These are phyloP conservation scores for Cydia pomonella DNA, from an alignment of 1,140 invertebrate genomes.

Conservation along the genomic window DNA sequence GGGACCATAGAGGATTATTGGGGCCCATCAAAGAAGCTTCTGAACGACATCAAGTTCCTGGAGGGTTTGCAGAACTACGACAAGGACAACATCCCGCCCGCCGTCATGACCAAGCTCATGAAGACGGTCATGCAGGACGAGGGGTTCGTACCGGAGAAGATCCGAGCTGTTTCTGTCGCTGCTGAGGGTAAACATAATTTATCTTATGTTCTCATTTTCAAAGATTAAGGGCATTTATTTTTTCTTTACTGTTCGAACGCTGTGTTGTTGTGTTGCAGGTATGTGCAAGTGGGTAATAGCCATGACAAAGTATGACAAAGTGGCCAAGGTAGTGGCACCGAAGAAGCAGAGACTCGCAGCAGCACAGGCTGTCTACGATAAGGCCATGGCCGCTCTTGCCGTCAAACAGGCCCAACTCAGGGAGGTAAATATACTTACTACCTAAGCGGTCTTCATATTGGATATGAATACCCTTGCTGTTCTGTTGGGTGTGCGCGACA, in stretches of 20 bases:
- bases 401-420: constrained; percentile 89
- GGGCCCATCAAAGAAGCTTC: constrained; percentile 93
- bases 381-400: constrained; percentile 85
- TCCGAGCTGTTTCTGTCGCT: constrained; percentile 88
- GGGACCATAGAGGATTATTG: constrained; percentile 94
- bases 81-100: constrained; percentile 93
- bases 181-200: constrained; percentile 82
- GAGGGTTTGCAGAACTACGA: constrained; percentile 93
- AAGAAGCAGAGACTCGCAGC: constrained; percentile 90
- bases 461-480: too few relatives aligned
- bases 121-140: constrained; percentile 90
- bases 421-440: constrained; percentile 64
- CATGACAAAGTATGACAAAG: constrained; percentile 96
- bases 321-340: constrained; percentile 93
- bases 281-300: constrained; percentile 96
- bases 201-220: too few relatives aligned
- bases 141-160: constrained; percentile 95
- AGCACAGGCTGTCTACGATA: constrained; percentile 87
- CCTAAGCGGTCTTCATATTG: too few relatives aligned
- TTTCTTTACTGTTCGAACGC: not conserved
- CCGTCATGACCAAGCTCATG: constrained; percentile 91
- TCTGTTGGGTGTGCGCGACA: too few relatives aligned
- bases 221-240: not conserved
- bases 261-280: constrained; percentile 61
- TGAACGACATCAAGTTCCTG: constrained; percentile 95